Conservation (phyloP, 2,888 invertebrate genomes). For the Phyllotreta striolata region DNA sequence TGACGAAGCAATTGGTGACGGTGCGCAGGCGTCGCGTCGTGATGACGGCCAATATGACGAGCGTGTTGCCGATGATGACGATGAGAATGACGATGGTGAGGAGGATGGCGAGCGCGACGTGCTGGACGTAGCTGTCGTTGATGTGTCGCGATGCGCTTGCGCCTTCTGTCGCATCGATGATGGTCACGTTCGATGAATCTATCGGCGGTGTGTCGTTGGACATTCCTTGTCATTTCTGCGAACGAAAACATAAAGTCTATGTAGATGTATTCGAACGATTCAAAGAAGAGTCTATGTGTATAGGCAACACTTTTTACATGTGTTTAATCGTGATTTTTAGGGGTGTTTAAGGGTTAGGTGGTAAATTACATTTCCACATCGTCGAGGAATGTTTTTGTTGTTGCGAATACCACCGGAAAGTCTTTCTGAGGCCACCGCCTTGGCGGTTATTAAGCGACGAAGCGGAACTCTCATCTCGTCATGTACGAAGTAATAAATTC, state of each 20-base stretch:
- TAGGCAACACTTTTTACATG: too few relatives aligned
- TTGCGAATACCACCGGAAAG: too few relatives aligned
- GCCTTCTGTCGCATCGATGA: not conserved
- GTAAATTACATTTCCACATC: too few relatives aligned
- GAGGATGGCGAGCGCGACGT: conserved; percentile 70
- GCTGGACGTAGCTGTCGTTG: conserved; percentile 53
- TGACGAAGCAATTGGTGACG: conserved; percentile 95
- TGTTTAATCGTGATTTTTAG: too few relatives aligned
- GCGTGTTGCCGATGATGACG: conserved; percentile 84
- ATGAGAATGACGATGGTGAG: conserved; percentile 74
- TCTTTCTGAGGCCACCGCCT: too few relatives aligned
- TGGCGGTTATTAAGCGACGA: too few relatives aligned
- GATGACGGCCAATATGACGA: conserved; percentile 89
- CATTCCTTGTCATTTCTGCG: conserved; percentile 59
- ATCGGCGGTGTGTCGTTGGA: conserved; percentile 50
- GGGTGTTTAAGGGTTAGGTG: too few relatives aligned
- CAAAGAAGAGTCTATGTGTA: too few relatives aligned
- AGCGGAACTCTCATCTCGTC: too few relatives aligned
- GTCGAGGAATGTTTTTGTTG: too few relatives aligned
- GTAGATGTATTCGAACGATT: too few relatives aligned
- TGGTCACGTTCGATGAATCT: conserved; percentile 29
- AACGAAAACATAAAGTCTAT: too few relatives aligned
- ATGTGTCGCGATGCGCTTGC: conserved; percentile 20
- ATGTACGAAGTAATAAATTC: not conserved
- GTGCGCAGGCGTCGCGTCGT: conserved; percentile 87